Conservation (phyloP, 2,888 invertebrate species). For the Pseudococcus jackbeardsleyi region DNA sequence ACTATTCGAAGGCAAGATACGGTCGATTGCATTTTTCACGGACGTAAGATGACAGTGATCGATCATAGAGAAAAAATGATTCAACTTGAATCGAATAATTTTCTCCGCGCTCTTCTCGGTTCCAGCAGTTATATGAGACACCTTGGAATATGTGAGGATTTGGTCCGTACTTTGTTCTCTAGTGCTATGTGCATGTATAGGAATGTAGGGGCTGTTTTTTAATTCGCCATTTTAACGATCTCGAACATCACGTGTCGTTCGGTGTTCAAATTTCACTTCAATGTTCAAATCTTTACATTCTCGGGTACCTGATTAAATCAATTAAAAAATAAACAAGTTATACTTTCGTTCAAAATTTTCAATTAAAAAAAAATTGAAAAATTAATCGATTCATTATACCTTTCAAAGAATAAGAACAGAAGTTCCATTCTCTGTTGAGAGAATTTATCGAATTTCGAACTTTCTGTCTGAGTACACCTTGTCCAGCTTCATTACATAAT, state of each 20-base stretch:
- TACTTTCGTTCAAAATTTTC: too few species aligned
- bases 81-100: too few species aligned
- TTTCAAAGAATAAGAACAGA: conserved; percentile 91
- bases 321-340: background rate
- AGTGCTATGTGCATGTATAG: background rate
- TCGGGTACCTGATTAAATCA: conserved; percentile 74
- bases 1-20: too few species aligned
- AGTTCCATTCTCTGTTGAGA: conserved; percentile 95
- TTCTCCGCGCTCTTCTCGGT: too few species aligned
- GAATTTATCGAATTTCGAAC: conserved; percentile 90
- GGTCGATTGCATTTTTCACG: too few species aligned
- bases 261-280: conserved; percentile 91
- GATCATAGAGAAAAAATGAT: too few species aligned
- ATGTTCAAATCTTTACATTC: conserved; percentile 93
- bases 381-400: conserved; percentile 72
- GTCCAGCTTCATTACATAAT: conserved; percentile 94
- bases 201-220: background rate
- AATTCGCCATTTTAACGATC: background rate
- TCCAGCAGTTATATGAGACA: too few species aligned
- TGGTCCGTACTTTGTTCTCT: too few species aligned
- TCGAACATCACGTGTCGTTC: conserved; percentile 70
- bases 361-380: background rate
- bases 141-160: too few species aligned
- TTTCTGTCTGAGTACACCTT: conserved; percentile 90
- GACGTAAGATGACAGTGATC: too few species aligned